phyloP scores from a whole-genome alignment of 2,113 vertebrate species.

The Ictalurus furcatus region DNA sequence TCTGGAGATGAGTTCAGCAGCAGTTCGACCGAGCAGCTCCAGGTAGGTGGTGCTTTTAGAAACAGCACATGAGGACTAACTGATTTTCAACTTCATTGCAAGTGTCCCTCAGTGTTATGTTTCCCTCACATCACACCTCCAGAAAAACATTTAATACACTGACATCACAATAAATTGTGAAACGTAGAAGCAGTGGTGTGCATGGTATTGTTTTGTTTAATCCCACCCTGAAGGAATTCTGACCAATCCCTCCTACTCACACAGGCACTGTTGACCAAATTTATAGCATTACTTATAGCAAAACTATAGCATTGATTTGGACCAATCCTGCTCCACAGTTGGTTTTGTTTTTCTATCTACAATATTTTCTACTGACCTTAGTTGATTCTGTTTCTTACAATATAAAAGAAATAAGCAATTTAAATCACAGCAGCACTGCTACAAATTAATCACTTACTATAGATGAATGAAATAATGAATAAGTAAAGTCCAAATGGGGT shows the following conservation, averaged over 20 bases:
- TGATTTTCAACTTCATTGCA: not conserved
- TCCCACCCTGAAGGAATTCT: not conserved
- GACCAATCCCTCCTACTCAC: not conserved
- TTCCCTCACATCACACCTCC: not conserved
- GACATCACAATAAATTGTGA: not conserved
- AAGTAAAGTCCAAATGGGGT: not conserved
- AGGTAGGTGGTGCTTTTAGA: conserved; percentile 75
- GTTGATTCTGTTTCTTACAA: not conserved
- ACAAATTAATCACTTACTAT: not conserved
- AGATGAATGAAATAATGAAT: not conserved
- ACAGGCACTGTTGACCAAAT: not conserved
- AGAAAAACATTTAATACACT: not conserved
- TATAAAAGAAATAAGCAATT: not conserved
- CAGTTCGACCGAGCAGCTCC: conserved; percentile 89
- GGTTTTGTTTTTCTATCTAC: not conserved
- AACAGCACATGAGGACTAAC: not conserved
- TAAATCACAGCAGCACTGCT: not conserved
- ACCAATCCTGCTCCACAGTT: not conserved
- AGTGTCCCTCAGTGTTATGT: not conserved
- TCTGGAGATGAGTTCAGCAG: conserved; percentile 96
- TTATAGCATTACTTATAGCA: too few species aligned
- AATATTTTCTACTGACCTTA: not conserved
- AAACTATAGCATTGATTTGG: not conserved
- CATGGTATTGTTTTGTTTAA: not conserved
- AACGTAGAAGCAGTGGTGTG: not conserved